Conservation (phyloP, 2,888 invertebrate genomes). For the Augiades crinisus region DNA sequence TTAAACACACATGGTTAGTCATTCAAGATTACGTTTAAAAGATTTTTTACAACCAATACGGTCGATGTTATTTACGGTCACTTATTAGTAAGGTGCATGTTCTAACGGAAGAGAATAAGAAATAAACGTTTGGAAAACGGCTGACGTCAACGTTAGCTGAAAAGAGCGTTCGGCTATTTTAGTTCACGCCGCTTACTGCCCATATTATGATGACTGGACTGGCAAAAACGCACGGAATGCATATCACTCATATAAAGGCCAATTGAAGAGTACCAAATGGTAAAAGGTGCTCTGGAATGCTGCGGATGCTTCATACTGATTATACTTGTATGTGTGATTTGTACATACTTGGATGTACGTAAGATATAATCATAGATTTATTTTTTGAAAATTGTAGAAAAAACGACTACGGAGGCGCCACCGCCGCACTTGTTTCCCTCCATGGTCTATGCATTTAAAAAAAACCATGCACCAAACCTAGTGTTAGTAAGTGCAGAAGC, state of each 20-base stretch:
- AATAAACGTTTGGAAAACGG: slow-evolving; percentile 23
- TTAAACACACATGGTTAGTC: background rate
- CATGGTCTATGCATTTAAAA: too few relatives aligned
- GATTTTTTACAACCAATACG: background rate
- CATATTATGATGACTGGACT: slow-evolving; percentile 59
- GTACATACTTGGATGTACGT: too few relatives aligned
- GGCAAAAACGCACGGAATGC: slow-evolving; percentile 60
- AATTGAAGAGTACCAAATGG: background rate
- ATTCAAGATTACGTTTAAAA: background rate
- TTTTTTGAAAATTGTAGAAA: too few relatives aligned
- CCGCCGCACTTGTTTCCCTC: too few relatives aligned
- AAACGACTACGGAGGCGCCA: too few relatives aligned
- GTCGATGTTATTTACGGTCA: background rate
- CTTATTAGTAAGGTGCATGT: background rate
- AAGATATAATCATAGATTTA: too few relatives aligned
- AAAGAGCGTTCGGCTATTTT: slow-evolving; percentile 60
- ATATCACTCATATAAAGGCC: slow-evolving; percentile 43
- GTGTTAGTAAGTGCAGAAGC: too few relatives aligned
- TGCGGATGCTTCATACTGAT: too few relatives aligned
- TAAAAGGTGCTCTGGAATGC: too few relatives aligned
- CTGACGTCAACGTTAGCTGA: slow-evolving; percentile 66
- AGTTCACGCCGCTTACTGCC: slow-evolving; percentile 47
- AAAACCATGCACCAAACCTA: too few relatives aligned
- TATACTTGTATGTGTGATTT: too few relatives aligned
- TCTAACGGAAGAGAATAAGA: slow-evolving; percentile 4